Percentiles rank a stretch among this genome's conserved stretches.
phyloP scores from a whole-genome alignment of 2,113 vertebrate genomes.

The Leptodactylus fuscus region DNA sequence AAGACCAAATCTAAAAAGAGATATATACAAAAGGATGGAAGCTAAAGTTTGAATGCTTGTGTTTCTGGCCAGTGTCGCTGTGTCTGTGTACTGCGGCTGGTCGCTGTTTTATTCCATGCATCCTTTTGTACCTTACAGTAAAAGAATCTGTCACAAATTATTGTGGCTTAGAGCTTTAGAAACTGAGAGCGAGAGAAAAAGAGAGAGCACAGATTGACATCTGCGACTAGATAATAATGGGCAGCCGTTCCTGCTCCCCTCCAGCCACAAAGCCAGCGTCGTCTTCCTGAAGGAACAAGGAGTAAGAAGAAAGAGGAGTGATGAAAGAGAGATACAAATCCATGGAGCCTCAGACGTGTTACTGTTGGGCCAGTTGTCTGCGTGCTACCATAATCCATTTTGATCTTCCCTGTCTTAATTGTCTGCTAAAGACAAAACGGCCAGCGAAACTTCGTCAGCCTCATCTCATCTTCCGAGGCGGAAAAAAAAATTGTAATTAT shows the following conservation, averaged over 20 bases:
- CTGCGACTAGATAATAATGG: conserved; percentile 92
- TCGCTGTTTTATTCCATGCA: conserved; percentile 87
- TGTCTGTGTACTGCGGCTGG: conserved; percentile 79
- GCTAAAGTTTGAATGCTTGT: conserved; percentile 70
- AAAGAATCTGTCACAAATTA: conserved; percentile 89
- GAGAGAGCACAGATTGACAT: conserved; percentile 85
- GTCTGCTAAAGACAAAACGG: conserved; percentile 85
- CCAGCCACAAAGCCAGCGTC: conserved; percentile 82
- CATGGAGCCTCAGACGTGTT: conserved; percentile 84
- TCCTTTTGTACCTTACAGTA: conserved; percentile 88
- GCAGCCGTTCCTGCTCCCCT: conserved; percentile 90
- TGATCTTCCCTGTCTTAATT: conserved; percentile 91
- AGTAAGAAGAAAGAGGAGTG: conserved; percentile 84
- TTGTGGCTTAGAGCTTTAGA: conserved; percentile 86
- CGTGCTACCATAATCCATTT: conserved; percentile 89
- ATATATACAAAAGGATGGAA: conserved; percentile 24
- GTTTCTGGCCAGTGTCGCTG: conserved; percentile 82
- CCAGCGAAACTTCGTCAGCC: conserved; percentile 86
- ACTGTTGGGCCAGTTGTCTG: conserved; percentile 88
- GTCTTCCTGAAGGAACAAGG: conserved; percentile 83
- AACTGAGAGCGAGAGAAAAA: conserved; percentile 75
- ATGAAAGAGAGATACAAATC: conserved; percentile 83
- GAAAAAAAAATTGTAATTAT: conserved; percentile 67
- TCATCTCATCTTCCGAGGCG: conserved; percentile 82
- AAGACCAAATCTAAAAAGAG: conserved; percentile 27